Evolutionary conservation across 2,888 invertebrate species (phyloP).

Genomic region (Eugnorisma glareosa): DNA sequence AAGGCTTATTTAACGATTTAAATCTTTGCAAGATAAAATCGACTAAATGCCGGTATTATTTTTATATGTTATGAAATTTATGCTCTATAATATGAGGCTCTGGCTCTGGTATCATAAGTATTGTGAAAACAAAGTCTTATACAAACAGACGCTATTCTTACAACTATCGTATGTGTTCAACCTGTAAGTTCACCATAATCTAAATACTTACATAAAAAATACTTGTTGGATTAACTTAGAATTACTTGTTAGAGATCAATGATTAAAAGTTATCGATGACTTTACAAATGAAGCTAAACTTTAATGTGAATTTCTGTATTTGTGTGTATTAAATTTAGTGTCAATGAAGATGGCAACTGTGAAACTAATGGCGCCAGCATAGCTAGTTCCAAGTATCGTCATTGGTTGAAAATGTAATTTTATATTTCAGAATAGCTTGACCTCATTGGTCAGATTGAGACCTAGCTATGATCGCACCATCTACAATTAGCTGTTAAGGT

Average conservation of each 20-base stretch:
- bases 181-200: too few relatives aligned
- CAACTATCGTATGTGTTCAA: too few relatives aligned
- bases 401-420: not conserved
- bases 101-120: too few relatives aligned
- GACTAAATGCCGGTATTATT: not conserved
- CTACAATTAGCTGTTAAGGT: not conserved
- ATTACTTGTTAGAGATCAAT: not conserved
- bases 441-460: not conserved
- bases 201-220: too few relatives aligned
- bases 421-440: not conserved
- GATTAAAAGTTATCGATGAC: not conserved
- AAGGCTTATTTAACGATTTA: not conserved
- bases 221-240: too few relatives aligned
- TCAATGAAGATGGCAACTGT: not conserved
- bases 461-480: not conserved
- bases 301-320: not conserved
- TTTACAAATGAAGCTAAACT: not conserved
- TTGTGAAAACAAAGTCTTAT: not conserved
- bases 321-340: not conserved
- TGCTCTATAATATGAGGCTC: too few relatives aligned
- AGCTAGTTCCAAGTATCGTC: not conserved
- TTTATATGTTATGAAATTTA: not conserved
- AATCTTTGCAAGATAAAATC: slow-evolving; percentile 13
- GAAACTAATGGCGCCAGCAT: not conserved
- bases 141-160: not conserved